Conservation (phyloP, 2,113 vertebrate genomes). For the Rhinichthys klamathensis region DNA sequence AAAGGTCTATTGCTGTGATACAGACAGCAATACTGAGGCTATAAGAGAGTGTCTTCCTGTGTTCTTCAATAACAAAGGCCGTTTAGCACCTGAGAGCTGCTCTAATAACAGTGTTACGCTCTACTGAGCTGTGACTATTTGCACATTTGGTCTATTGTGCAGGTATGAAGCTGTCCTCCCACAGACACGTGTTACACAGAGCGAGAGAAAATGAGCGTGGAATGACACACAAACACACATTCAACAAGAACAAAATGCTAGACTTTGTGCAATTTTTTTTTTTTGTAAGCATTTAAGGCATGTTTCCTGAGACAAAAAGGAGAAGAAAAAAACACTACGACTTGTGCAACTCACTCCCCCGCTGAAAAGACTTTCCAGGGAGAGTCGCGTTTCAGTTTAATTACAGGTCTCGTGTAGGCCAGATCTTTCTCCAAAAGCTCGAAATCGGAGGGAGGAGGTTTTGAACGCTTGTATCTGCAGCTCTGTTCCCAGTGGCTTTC, state of each 20-base stretch:
- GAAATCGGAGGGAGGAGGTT: slow-evolving; percentile 72
- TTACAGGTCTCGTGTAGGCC: slow-evolving; percentile 75
- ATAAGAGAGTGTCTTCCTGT: background rate
- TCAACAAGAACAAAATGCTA: too few species aligned
- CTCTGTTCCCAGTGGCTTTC: slow-evolving; percentile 50
- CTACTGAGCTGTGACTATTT: slow-evolving; percentile 45
- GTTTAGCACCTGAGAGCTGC: slow-evolving; percentile 49
- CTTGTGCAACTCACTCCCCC: slow-evolving; percentile 43
- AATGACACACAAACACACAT: slow-evolving; percentile 15
- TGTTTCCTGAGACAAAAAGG: slow-evolving; percentile 22
- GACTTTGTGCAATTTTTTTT: too few species aligned
- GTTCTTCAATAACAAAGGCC: slow-evolving; percentile 43
- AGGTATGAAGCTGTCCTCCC: slow-evolving; percentile 45
- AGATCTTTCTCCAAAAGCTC: slow-evolving; percentile 76
- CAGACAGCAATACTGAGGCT: background rate
- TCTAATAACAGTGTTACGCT: slow-evolving; percentile 48
- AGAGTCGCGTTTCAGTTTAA: slow-evolving; percentile 72
- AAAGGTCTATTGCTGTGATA: background rate
- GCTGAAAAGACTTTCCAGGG: slow-evolving; percentile 61
- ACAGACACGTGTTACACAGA: slow-evolving; percentile 44
- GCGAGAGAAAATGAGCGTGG: slow-evolving; percentile 34
- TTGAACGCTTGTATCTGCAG: slow-evolving; percentile 57
- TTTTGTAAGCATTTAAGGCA: slow-evolving; percentile 27
- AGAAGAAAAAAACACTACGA: slow-evolving; percentile 20
- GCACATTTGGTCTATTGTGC: slow-evolving; percentile 35